Conservation (phyloP, 2,888 invertebrate genomes). For the Mythimna loreyi region DNA sequence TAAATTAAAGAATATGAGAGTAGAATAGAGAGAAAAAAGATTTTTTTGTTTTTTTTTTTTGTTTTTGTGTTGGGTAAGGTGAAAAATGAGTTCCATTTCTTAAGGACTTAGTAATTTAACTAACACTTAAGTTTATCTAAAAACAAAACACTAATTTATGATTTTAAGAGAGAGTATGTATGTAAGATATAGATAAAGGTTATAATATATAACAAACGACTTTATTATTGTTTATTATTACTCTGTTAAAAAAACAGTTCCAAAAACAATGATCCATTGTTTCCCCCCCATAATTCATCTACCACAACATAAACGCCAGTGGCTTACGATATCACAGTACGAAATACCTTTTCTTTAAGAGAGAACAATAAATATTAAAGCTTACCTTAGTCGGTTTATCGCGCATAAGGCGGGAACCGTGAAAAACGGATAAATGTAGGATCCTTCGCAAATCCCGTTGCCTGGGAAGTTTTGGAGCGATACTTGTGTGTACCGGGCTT, state of each 20-base stretch:
- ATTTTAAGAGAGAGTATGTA: too few species aligned
- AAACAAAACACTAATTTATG: too few species aligned
- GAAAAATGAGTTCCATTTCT: too few species aligned
- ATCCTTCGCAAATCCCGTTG: conserved; percentile 80
- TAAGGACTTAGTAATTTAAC: too few species aligned
- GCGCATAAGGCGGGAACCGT: conserved; percentile 77
- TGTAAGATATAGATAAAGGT: too few species aligned
- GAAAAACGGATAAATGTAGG: conserved; percentile 84
- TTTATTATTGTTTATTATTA: too few species aligned
- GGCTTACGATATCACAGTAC: conserved; percentile 58
- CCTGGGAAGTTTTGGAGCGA: conserved; percentile 75
- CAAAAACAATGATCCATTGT: neutral
- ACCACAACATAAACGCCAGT: conserved; percentile 30
- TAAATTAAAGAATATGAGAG: too few species aligned
- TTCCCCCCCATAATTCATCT: conserved; percentile 11
- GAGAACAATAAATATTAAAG: conserved; percentile 85
- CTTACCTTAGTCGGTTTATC: conserved; percentile 83
- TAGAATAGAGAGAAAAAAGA: too few species aligned
- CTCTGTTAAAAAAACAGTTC: neutral
- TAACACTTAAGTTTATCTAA: too few species aligned
- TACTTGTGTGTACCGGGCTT: conserved; percentile 72
- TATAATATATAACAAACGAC: too few species aligned
- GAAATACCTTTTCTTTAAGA: conserved; percentile 72
- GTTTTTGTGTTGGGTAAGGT: too few species aligned
- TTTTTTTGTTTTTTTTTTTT: too few species aligned